phyloP scores from a whole-genome alignment of 2,113 vertebrate species.

The Murina feae region DNA sequence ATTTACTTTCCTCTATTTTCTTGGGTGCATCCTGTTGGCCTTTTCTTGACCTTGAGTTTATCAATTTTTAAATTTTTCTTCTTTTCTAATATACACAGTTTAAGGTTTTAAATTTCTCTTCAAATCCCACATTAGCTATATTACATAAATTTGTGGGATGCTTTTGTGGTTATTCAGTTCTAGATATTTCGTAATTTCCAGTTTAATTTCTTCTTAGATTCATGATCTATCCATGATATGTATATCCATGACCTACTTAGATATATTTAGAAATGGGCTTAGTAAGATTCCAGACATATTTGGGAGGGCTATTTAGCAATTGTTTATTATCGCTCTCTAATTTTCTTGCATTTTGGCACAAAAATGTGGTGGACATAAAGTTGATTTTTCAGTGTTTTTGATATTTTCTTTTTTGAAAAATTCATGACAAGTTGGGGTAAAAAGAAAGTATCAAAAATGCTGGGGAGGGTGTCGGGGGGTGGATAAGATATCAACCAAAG shows the following conservation, averaged over 20 bases:
- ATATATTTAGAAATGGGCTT: neutral
- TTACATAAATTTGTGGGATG: neutral
- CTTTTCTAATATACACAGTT: conserved; percentile 14
- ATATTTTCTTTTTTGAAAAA: neutral
- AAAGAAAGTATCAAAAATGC: too few species aligned
- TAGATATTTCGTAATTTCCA: neutral
- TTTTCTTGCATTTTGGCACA: neutral
- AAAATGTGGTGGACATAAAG: neutral
- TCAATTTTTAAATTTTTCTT: conserved; percentile 14
- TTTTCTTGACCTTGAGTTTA: neutral
- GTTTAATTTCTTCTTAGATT: conserved; percentile 10
- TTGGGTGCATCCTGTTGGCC: neutral
- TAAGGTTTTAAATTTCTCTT: neutral
- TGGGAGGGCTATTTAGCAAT: neutral
- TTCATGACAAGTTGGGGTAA: too few species aligned
- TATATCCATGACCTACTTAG: neutral
- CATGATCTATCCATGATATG: neutral
- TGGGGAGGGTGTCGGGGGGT: too few species aligned
- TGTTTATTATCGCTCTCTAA: neutral
- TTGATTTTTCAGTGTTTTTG: neutral
- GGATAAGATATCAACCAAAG: too few species aligned
- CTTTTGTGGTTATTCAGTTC: conserved; percentile 1
- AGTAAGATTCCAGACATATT: neutral
- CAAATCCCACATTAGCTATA: conserved; percentile 1
- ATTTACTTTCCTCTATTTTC: conserved; percentile 30